phyloP scores from a whole-genome alignment of 1,140 invertebrate genomes.

The Triops longicaudatus region DNA sequence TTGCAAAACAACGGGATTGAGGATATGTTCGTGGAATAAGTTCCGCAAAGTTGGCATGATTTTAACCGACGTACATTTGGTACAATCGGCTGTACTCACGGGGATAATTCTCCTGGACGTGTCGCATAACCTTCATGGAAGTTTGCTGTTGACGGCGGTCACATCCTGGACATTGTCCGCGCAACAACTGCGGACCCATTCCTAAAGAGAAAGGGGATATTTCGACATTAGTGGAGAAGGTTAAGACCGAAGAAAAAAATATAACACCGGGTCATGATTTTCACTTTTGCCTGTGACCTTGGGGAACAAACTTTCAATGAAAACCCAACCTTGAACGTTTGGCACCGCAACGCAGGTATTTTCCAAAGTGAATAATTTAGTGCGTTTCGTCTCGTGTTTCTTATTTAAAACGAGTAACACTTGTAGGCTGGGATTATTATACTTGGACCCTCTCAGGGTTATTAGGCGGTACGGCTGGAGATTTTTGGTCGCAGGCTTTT shows the following conservation, averaged over 20 bases:
- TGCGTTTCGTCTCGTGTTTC: neutral
- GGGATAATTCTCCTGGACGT: slow-evolving; percentile 24
- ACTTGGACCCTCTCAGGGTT: neutral
- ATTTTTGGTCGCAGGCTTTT: neutral
- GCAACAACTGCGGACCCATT: slow-evolving; percentile 22
- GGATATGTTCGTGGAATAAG: neutral
- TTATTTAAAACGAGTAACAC: neutral
- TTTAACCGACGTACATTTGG: slow-evolving; percentile 23
- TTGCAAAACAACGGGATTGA: neutral
- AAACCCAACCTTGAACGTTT: neutral
- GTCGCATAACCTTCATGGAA: slow-evolving; percentile 26
- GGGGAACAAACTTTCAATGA: neutral
- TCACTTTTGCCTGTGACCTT: neutral
- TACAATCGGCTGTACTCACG: slow-evolving; percentile 26
- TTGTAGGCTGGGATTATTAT: neutral
- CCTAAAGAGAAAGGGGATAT: slow-evolving; percentile 12
- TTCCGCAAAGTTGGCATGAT: neutral
- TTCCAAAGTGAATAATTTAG: too few relatives aligned
- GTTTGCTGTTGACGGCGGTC: slow-evolving; percentile 24
- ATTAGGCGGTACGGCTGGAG: neutral
- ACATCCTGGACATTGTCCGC: slow-evolving; percentile 29
- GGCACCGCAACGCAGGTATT: neutral
- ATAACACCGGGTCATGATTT: too few relatives aligned
- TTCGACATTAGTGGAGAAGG: neutral
- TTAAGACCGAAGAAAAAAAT: too few relatives aligned